phyloP scores from a whole-genome alignment of 2,888 invertebrate species.

The Deroplatys truncata region DNA sequence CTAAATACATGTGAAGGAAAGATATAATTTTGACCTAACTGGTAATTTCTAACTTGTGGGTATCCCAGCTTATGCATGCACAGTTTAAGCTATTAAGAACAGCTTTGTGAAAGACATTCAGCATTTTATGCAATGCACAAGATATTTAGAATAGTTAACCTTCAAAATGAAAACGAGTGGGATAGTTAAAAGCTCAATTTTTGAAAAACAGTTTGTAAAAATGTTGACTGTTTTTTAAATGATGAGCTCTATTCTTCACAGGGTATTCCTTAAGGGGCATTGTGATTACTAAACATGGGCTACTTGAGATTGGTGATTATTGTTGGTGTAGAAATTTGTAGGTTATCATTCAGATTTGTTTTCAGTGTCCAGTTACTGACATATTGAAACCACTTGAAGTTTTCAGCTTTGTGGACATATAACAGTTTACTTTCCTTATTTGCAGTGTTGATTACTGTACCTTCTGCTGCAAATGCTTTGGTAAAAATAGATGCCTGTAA shows the following conservation, averaged over 20 bases:
- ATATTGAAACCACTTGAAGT: neutral
- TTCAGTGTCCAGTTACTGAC: neutral
- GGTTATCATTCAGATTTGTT: neutral
- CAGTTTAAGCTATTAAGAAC: neutral
- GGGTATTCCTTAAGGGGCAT: neutral
- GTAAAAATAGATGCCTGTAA: neutral
- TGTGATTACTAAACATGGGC: neutral
- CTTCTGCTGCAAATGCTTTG: neutral
- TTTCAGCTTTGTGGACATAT: neutral
- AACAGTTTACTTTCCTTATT: neutral
- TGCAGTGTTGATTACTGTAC: neutral
- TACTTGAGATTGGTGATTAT: neutral
- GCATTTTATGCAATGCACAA: conserved; percentile 2
- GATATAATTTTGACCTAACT: neutral
- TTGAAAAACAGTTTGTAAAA: neutral
- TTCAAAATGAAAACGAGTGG: neutral
- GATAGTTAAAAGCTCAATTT: neutral
- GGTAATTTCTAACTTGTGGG: neutral
- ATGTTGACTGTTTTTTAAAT: neutral
- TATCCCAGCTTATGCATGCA: conserved; percentile 7
- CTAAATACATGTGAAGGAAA: neutral
- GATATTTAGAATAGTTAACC: neutral
- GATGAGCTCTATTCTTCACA: neutral
- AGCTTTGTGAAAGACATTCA: neutral
- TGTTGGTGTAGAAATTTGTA: neutral